Evolutionary conservation across 2,888 invertebrate genomes (phyloP).

Genomic region (Stenurella melanura): DNA sequence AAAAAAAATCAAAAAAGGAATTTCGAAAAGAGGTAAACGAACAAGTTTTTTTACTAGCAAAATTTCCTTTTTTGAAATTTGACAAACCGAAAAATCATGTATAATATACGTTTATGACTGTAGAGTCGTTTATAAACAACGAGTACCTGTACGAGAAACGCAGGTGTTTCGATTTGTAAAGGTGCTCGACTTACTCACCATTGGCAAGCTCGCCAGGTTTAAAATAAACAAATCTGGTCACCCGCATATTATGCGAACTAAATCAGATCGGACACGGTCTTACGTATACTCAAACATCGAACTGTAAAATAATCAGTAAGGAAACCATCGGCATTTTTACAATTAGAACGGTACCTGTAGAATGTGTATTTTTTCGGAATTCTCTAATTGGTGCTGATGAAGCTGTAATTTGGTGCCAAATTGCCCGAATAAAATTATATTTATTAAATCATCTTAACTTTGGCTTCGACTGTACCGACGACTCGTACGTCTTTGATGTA

Average conservation of each 20-base stretch:
- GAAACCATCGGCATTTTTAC: neutral
- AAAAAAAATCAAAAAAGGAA: too few species aligned
- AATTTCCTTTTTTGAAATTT: too few species aligned
- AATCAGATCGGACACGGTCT: slow-evolving; percentile 1
- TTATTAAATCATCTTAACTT: neutral
- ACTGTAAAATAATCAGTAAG: neutral
- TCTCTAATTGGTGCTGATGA: neutral
- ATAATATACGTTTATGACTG: too few species aligned
- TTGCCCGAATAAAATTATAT: neutral
- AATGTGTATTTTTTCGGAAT: neutral
- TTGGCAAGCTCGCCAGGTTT: slow-evolving; percentile 45
- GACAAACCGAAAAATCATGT: too few species aligned
- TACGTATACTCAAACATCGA: neutral
- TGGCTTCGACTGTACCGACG: neutral
- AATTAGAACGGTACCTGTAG: neutral
- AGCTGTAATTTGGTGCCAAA: neutral
- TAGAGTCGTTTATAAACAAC: neutral
- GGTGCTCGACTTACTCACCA: slow-evolving; percentile 49
- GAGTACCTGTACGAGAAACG: slow-evolving; percentile 32
- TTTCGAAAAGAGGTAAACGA: too few species aligned
- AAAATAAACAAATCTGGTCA: slow-evolving; percentile 45
- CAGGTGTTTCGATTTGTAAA: slow-evolving; percentile 46
- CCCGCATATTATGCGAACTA: slow-evolving; percentile 3
- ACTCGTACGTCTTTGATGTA: neutral
- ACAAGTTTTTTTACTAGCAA: too few species aligned